Percentiles rank a stretch among this genome's conserved stretches.
Conservation (phyloP, 37 sponge, comb jelly and placozoan genomes). For the Halichondria panicea region DNA sequence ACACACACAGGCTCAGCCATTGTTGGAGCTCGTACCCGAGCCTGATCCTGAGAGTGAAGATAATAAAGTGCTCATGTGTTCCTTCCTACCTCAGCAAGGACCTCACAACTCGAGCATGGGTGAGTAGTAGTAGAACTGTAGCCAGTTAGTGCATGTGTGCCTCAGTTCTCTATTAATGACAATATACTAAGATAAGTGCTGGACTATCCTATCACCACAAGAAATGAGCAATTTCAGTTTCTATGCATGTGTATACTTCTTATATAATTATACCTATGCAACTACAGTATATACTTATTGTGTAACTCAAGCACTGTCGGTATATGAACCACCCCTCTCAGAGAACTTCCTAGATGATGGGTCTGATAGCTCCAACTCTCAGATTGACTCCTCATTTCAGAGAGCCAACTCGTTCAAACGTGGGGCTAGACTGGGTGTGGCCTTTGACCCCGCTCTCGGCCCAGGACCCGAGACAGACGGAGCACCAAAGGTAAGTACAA, state of each 20-base stretch:
- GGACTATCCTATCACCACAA: too few species aligned
- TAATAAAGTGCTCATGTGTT: constrained; percentile 42
- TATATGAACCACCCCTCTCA: too few species aligned
- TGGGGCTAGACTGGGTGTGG: constrained; percentile 45
- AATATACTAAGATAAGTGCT: too few species aligned
- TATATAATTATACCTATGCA: too few species aligned
- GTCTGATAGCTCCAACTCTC: constrained; percentile 15
- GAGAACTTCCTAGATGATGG: constrained; percentile 37
- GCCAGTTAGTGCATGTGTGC: neutral
- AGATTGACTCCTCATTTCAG: neutral
- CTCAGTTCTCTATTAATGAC: neutral
- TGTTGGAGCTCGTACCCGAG: constrained; percentile 48
- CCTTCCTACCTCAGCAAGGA: constrained; percentile 65
- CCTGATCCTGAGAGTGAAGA: constrained; percentile 42
- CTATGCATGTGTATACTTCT: too few species aligned
- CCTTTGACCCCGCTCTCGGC: constrained; percentile 66
- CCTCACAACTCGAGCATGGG: constrained; percentile 33
- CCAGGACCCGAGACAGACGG: constrained; percentile 14
- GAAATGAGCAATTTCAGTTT: too few species aligned
- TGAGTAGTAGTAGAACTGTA: constrained; percentile 8
- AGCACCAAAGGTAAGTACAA: constrained; percentile 35
- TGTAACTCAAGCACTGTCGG: too few species aligned
- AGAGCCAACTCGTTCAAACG: constrained; percentile 16
- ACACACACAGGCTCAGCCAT: constrained; percentile 62
- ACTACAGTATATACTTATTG: too few species aligned